phyloP scores from a whole-genome alignment of 2,113 vertebrate genomes.

The Poecilia latipinna region DNA sequence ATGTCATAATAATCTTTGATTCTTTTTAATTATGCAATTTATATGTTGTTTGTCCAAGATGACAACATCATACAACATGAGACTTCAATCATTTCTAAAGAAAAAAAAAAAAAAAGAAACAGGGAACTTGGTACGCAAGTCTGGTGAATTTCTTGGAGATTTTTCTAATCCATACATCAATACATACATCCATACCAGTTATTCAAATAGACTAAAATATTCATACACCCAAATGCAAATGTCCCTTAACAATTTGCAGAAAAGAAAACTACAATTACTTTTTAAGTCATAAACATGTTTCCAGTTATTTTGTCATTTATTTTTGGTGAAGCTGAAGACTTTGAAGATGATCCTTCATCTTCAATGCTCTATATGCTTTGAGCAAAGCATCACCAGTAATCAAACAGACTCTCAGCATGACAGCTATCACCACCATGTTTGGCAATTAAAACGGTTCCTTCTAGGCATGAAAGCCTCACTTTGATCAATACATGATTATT shows the following conservation, averaged over 20 bases:
- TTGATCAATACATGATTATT: not conserved
- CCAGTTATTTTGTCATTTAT: too few relatives aligned
- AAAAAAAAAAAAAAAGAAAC: not conserved
- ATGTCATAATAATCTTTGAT: not conserved
- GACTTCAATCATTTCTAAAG: not conserved
- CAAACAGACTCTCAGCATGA: not conserved
- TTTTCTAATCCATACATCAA: not conserved
- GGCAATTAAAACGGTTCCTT: not conserved
- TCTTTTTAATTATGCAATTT: not conserved
- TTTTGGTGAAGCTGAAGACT: not conserved
- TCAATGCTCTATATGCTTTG: not conserved
- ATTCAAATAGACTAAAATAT: not conserved
- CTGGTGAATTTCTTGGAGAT: not conserved
- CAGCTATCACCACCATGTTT: not conserved
- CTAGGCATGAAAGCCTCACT: not conserved
- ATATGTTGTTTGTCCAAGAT: too few relatives aligned
- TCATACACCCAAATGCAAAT: not conserved
- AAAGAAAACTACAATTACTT: too few relatives aligned
- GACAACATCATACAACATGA: not conserved
- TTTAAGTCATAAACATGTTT: not conserved
- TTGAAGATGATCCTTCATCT: not conserved
- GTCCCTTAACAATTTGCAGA: not conserved
- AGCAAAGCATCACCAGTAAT: too few relatives aligned
- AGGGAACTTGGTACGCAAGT: not conserved
- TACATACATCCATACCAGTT: not conserved